Base-by-base conservation (phyloP, 2,113 vertebrate species). In the Alligator mississippiensis region DNA sequence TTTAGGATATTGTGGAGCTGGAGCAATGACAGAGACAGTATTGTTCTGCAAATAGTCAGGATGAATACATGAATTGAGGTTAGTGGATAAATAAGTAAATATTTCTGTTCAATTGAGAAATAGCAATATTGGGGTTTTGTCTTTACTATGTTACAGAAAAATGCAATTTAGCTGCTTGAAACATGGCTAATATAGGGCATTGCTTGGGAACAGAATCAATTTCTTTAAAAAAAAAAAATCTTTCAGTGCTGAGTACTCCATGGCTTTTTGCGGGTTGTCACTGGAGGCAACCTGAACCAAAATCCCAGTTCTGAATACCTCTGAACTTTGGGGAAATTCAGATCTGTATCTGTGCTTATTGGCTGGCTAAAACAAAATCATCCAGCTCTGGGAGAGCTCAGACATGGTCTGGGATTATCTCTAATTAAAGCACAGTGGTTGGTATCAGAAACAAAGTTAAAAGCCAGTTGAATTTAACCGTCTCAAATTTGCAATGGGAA, bases 11-110 rank as follows among this genome's bases (percentile, higher is more conserved):
- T 91, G 82, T 94, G 90, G 92, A 90, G 64, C 54, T 86, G 25
- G 57, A 88, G 93, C 94, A 87, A 79, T 93, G 92, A 93, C 82
- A 96, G 85, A 90, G 87, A 91, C 95, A 95, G 94, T 85, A 91
- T 92, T 77, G 34, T 93, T 90, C 84, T 85, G 84, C 86, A 93
- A 94, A 94, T 74, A 94, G 58, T 80, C 22, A 77, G 86, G 85
- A 90, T 83, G 80, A 94, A 92, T 85, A 93, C 87, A 94, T 94
- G 84, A 92, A 93, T 94, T 91, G 63, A 94, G 88, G 77, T 89
- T 94, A 87, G 63, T 80, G 84, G 90, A 85, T 92, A 96, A 93
- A 94, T 96, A 90, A 93, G 66, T 30, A 88, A 94, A 93, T 78
- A 60, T 54, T 85, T 91, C 68, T 77, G 57, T 81, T 70, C 62